These are phyloP conservation scores for Diarsia brunnea DNA, from an alignment of 2,888 invertebrate species.

Conservation along the genomic window DNA sequence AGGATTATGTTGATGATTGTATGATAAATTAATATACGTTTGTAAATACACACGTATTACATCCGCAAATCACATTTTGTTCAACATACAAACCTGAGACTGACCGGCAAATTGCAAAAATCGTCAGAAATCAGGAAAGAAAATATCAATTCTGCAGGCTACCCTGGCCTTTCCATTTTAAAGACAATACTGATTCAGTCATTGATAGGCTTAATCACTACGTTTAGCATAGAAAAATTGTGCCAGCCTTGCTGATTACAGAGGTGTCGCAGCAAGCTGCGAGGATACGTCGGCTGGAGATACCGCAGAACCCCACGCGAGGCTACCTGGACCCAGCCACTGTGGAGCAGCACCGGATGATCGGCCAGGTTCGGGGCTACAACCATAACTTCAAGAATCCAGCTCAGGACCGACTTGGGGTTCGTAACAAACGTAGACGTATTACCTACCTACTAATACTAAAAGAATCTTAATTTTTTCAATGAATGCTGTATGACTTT, in stretches of 20 bases:
- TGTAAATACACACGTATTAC: too few relatives aligned
- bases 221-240: slow-evolving; percentile 61
- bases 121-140: too few relatives aligned
- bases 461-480: not conserved
- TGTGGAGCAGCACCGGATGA: slow-evolving; percentile 83
- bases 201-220: not conserved
- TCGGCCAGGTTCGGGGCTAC: slow-evolving; percentile 79
- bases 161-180: too few relatives aligned
- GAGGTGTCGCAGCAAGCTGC: slow-evolving; percentile 79
- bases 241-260: slow-evolving; percentile 78
- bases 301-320: slow-evolving; percentile 75
- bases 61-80: too few relatives aligned
- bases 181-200: too few relatives aligned
- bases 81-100: too few relatives aligned
- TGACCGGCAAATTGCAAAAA: too few relatives aligned
- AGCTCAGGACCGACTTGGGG: slow-evolving; percentile 41
- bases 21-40: too few relatives aligned
- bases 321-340: slow-evolving; percentile 82
- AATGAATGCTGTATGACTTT: not conserved
- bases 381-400: slow-evolving; percentile 71
- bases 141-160: too few relatives aligned
- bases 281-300: slow-evolving; percentile 76
- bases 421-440: slow-evolving; percentile 9
- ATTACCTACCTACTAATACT: not conserved
- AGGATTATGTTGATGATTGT: too few relatives aligned